These are phyloP conservation scores for Mormyrops boulengeri DNA, from an alignment of 2,797 vertebrate species.

Conservation along the genomic window DNA sequence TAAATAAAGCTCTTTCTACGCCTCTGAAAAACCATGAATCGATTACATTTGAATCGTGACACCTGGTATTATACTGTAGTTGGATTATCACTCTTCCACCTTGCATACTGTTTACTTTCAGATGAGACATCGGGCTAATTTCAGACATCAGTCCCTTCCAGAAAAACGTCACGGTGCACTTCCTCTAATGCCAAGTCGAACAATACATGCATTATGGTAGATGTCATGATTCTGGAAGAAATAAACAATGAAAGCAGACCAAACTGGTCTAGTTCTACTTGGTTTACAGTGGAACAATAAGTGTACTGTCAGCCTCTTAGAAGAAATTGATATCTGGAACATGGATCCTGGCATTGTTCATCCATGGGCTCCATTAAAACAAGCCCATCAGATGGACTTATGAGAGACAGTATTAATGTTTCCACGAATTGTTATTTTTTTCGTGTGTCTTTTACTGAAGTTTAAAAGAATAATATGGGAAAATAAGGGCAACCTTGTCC, in stretches of 20 bases:
- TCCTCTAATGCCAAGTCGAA: background rate
- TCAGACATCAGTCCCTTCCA: background rate
- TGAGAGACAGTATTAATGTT: conserved; percentile 2
- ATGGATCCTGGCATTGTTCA: background rate
- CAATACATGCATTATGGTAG: background rate
- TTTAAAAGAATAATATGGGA: background rate
- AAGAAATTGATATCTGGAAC: background rate
- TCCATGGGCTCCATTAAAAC: background rate
- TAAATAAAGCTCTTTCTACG: background rate
- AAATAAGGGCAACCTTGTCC: background rate
- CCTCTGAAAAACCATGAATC: background rate
- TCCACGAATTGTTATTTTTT: background rate
- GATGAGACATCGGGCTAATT: background rate
- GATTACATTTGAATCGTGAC: background rate
- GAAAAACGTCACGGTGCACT: background rate
- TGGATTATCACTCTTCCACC: background rate
- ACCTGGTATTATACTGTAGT: too few relatives aligned
- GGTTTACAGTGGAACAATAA: background rate
- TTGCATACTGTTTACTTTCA: background rate
- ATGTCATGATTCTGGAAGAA: background rate
- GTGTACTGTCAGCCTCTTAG: background rate
- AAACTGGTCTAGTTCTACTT: background rate
- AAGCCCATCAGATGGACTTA: background rate
- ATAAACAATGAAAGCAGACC: background rate
- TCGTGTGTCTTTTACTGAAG: background rate